A percentile compares a stretch with the other conserved stretches of the same genome.
Evolutionary conservation across 1,140 invertebrate genomes (phyloP).

Genomic region (Gonatopus flavifemur): DNA sequence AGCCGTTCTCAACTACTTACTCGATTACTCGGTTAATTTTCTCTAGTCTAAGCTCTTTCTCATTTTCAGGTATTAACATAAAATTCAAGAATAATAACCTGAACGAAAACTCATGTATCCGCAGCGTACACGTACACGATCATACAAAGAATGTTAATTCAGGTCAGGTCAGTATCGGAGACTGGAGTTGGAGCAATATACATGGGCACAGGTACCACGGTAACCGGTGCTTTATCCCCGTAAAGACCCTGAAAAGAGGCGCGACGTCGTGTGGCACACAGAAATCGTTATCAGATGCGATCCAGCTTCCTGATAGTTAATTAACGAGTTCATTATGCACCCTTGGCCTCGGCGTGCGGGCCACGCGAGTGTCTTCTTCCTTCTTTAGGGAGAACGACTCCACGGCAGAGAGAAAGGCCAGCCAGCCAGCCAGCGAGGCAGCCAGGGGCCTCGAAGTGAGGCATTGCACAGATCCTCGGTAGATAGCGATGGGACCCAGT

Average conservation of each 20-base stretch:
- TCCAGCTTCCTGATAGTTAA: constrained; percentile 58
- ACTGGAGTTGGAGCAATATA: not conserved
- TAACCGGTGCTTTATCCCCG: constrained; percentile 33
- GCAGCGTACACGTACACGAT: too few species aligned
- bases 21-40: too few species aligned
- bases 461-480: constrained; percentile 53
- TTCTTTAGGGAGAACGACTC: constrained; percentile 5
- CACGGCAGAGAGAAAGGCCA: constrained; percentile 14
- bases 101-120: too few species aligned
- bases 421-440: too few species aligned
- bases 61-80: too few species aligned
- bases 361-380: not conserved
- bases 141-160: constrained; percentile 30
- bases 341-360: constrained; percentile 37
- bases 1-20: too few species aligned
- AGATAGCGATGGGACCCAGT: constrained; percentile 50
- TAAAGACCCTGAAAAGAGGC: constrained; percentile 41
- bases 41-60: too few species aligned
- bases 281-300: constrained; percentile 56
- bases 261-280: constrained; percentile 55
- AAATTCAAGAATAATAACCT: too few species aligned
- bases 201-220: constrained; percentile 18
- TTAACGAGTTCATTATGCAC: constrained; percentile 61
- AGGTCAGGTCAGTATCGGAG: constrained; percentile 4
- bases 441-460: constrained; percentile 47